Percentiles rank a stretch among this genome's conserved stretches.
Evolutionary conservation across 2,113 vertebrate genomes (phyloP).

Genomic region (Recurvirostra avosetta): DNA sequence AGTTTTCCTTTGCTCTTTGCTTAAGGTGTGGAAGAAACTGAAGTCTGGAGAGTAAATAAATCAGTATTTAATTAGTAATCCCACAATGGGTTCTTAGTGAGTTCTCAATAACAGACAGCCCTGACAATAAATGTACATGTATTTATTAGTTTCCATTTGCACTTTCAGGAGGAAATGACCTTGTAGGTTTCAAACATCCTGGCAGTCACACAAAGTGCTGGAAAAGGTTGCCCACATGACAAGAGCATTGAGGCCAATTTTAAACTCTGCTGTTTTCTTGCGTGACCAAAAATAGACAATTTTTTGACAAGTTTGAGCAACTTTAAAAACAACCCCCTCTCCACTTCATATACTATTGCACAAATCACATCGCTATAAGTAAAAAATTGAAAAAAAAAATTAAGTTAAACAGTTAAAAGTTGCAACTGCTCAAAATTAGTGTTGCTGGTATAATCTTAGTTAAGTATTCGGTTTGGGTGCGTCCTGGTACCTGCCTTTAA

Average conservation of each 20-base stretch:
- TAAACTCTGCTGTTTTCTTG: not conserved
- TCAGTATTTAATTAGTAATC: conserved; percentile 19
- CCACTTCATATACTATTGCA: not conserved
- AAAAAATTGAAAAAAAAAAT: not conserved
- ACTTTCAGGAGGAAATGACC: conserved; percentile 7
- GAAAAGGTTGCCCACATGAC: not conserved
- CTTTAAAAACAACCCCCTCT: not conserved
- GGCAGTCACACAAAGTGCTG: not conserved
- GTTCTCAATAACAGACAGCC: not conserved
- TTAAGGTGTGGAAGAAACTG: conserved; percentile 1
- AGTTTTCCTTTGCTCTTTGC: conserved; percentile 20
- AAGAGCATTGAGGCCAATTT: not conserved
- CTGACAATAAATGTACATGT: not conserved
- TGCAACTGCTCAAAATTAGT: not conserved
- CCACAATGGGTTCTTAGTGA: not conserved
- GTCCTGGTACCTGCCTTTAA: not conserved
- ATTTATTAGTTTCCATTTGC: not conserved
- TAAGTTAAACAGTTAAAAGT: not conserved
- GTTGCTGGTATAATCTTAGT: not conserved
- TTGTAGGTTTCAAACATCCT: not conserved
- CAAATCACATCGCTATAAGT: not conserved
- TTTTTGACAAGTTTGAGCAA: not conserved
- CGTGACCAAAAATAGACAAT: not conserved
- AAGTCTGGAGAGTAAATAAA: conserved; percentile 31
- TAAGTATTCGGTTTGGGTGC: not conserved